A percentile compares a stretch with the other conserved stretches of the same genome.
Evolutionary conservation across 2,113 vertebrate genomes (phyloP).

Genomic region (Martes martes): DNA sequence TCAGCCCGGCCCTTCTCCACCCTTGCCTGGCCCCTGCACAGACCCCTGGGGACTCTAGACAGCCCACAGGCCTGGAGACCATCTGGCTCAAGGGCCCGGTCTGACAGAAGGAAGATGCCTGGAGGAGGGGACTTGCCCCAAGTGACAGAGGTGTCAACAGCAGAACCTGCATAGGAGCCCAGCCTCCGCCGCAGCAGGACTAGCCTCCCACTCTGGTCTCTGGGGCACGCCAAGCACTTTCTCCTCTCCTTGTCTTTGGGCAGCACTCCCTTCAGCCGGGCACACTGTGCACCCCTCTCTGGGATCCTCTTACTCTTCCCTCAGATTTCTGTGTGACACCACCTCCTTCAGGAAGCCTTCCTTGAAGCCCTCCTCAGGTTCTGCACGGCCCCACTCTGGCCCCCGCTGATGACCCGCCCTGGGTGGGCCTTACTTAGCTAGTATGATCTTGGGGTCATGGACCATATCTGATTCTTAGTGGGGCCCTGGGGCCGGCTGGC

Average conservation of each 20-base stretch:
- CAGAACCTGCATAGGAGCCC: background rate
- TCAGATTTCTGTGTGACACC: background rate
- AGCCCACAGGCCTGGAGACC: background rate
- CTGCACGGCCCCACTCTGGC: background rate
- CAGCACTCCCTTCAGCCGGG: background rate
- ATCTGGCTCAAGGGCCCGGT: background rate
- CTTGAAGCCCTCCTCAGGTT: background rate
- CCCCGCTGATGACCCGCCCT: background rate
- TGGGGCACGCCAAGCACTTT: background rate
- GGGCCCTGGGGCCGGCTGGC: background rate
- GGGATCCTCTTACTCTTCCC: background rate
- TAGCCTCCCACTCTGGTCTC: background rate
- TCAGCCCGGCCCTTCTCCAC: background rate
- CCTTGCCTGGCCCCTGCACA: background rate
- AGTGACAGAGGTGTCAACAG: background rate
- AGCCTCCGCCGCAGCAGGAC: background rate
- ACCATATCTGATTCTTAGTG: background rate
- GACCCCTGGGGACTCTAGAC: background rate
- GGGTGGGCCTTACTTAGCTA: background rate
- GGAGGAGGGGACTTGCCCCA: background rate
- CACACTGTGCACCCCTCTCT: too few relatives aligned
- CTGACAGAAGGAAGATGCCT: background rate
- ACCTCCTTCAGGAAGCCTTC: constrained; percentile 1
- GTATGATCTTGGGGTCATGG: background rate
- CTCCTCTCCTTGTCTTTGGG: background rate